Conservation (phyloP, 2,113 vertebrate species). For the Mastomys natalensis region DNA sequence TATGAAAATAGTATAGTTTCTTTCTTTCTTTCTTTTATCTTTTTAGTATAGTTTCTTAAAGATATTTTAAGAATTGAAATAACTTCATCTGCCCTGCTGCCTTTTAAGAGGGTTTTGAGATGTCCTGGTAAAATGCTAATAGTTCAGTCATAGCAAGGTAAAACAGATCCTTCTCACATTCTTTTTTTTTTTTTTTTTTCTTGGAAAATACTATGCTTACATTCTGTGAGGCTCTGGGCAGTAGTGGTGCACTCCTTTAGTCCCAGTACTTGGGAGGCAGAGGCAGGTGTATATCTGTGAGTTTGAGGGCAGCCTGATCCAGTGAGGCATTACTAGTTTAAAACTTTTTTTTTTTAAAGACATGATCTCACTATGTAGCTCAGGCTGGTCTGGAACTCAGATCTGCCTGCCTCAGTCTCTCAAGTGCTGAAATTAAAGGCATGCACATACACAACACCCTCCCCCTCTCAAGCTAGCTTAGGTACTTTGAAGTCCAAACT, state of each 20-base stretch:
- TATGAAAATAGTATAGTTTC: slow-evolving; percentile 24
- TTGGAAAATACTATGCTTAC: neutral
- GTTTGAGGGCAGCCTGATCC: neutral
- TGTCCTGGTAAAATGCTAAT: neutral
- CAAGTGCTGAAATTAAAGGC: neutral
- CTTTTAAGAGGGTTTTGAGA: neutral
- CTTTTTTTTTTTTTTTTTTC: neutral
- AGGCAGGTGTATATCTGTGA: neutral
- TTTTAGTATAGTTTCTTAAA: neutral
- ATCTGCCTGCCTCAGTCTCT: neutral
- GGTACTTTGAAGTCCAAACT: slow-evolving; percentile 25
- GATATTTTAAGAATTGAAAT: slow-evolving; percentile 37
- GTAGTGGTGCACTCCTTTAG: neutral
- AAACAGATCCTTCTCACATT: neutral
- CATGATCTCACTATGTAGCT: neutral
- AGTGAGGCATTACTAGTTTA: slow-evolving; percentile 27
- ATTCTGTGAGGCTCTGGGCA: neutral
- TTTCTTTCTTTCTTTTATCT: no score
- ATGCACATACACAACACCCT: neutral
- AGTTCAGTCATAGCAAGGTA: neutral
- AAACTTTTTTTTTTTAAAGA: neutral
- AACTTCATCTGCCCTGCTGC: neutral
- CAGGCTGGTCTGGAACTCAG: neutral
- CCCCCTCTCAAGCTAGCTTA: neutral
- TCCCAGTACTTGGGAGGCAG: neutral